A percentile compares a stretch with the other conserved stretches of the same genome.
phyloP scores from a whole-genome alignment of 2,888 invertebrate species.

The Ceraclea dissimilis region DNA sequence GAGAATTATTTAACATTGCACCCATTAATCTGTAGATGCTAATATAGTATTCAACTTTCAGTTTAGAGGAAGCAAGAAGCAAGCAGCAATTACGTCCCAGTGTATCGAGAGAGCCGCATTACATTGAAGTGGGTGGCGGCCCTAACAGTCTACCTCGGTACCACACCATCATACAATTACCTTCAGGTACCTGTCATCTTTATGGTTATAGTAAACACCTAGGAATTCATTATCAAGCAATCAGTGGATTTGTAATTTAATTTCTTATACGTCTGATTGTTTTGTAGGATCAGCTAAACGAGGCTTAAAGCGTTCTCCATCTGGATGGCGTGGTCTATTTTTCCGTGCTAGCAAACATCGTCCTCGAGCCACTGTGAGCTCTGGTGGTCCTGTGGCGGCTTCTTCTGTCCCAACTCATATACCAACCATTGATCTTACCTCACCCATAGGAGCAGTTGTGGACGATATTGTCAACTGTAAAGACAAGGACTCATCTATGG shows the following conservation, averaged over 20 bases:
- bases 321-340: slow-evolving; percentile 77
- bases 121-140: slow-evolving; percentile 78
- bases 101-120: slow-evolving; percentile 54
- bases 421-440: background rate
- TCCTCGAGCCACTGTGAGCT: slow-evolving; percentile 16
- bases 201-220: background rate
- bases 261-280: too few species aligned
- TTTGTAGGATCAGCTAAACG: slow-evolving; percentile 42
- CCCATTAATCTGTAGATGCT: too few species aligned
- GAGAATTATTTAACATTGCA: background rate
- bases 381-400: background rate
- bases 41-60: slow-evolving; percentile 24
- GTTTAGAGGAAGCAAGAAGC: slow-evolving; percentile 43
- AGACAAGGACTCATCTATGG: slow-evolving; percentile 54
- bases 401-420: background rate
- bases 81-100: slow-evolving; percentile 40
- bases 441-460: background rate
- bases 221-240: too few species aligned
- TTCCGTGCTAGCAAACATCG: slow-evolving; percentile 43
- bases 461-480: slow-evolving; percentile 25
- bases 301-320: slow-evolving; percentile 59
- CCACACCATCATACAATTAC: slow-evolving; percentile 89
- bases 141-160: slow-evolving; percentile 78
- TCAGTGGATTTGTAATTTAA: too few species aligned
- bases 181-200: slow-evolving; percentile 37